phyloP scores from a whole-genome alignment of 1,140 invertebrate species.

The Octopus bimaculoides region DNA sequence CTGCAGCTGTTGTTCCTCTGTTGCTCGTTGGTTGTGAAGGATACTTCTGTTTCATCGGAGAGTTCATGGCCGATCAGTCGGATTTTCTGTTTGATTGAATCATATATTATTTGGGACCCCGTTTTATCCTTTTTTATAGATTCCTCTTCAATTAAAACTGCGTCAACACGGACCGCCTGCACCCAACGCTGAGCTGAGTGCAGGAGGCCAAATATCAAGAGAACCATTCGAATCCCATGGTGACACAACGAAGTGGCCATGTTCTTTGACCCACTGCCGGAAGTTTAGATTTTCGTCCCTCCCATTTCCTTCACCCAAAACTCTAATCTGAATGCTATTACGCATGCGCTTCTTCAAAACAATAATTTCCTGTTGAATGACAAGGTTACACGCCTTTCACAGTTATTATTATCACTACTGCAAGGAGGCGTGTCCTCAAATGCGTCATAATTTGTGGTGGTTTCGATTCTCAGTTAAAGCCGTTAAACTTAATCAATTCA shows the following conservation, averaged over 20 bases:
- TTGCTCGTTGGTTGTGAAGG: conserved; percentile 33
- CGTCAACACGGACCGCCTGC: not conserved
- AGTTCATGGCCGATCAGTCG: conserved; percentile 40
- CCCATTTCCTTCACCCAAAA: not conserved
- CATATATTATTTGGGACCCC: conserved; percentile 24
- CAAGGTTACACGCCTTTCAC: too few relatives aligned
- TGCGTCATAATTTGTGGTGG: too few relatives aligned
- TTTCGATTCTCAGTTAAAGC: too few relatives aligned
- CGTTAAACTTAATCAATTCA: too few relatives aligned
- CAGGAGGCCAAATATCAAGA: conserved; percentile 5
- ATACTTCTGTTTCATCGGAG: conserved; percentile 25
- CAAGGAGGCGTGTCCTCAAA: too few relatives aligned
- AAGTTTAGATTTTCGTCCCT: not conserved
- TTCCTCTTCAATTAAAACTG: not conserved
- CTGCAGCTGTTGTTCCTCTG: conserved; percentile 26
- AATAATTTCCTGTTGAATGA: too few relatives aligned
- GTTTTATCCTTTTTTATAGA: conserved; percentile 14
- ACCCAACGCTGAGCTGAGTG: not conserved
- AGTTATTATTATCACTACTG: too few relatives aligned
- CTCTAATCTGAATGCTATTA: not conserved
- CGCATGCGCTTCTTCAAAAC: not conserved
- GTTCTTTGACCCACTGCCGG: not conserved
- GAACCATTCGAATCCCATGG: not conserved
- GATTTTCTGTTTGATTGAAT: conserved; percentile 24
- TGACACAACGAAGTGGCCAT: conserved; percentile 3